Evolutionary conservation across 2,113 vertebrate genomes (phyloP), one percentile per base, ranked within the genome.

Genomic region (Sakesphorus luctuosus): DNA sequence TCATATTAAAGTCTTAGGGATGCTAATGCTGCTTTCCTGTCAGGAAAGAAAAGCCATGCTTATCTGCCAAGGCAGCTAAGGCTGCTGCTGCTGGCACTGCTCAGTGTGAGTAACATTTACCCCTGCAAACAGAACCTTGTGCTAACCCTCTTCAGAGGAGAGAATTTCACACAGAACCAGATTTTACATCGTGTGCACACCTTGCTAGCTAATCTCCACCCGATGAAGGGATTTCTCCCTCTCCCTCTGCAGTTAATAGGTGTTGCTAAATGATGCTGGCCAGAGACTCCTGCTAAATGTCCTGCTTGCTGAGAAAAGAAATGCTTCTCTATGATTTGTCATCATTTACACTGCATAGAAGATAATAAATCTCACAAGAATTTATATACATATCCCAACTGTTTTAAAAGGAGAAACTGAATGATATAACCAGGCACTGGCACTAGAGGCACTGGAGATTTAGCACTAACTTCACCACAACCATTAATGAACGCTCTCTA

Each of bases 61-160:
- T 94, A 84, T 91, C 86, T 92, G 56, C 31, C 50, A 74, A 85
- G 36, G 35, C 63, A 93, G 90, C 59, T 74, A 92, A 72, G 79
- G 26, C 75, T 71, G 55, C 68, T 68, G 36, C 58, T 90, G 35
- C 72, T 92, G 59, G 63, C 65, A 47, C 13, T 49, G n/a, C 47
- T 86, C 56, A 87, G 47, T 73, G 33, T 74, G 43, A 88, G 59
- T 92, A 80, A 90, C 68, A 78, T 66, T 87, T 71, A 78, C 33
- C 26, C 44, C 68, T 67, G 59, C 38, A 90, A 88, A 81, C 20
- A 90, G 80, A 79, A 58, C 63, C 59, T 80, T 86, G 44, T 29
- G 47, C 47, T 87, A 77, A 92, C 80, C 79, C 65, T 84, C 46
- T 69, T 81, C 77, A 81, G 21, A 74, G 91, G 56, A 75, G 18